Evolutionary conservation across 2,888 invertebrate species (phyloP), one percentile per base, ranked within the genome.

Genomic region (Drosophila cyrtoloma): DNA sequence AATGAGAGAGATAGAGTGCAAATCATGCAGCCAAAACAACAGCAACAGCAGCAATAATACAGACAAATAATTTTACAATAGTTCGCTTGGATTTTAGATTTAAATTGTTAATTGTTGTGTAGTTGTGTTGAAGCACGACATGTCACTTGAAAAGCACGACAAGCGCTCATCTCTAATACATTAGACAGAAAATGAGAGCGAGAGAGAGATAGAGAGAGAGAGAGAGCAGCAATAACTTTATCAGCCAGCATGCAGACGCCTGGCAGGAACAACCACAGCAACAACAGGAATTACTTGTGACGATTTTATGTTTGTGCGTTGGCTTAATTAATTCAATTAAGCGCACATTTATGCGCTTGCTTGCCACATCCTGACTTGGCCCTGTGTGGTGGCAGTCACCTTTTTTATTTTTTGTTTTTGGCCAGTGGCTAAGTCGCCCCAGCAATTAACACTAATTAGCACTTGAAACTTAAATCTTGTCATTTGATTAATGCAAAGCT

Each of bases 311-410:
- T 81, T 85, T 85, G 85, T 87, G 84, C 87, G 83, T 83, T 85
- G 85, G 77, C 87, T 85, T 85, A 85, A 85, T 85, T 85, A 85
- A 87, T 85, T 85, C 84, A 87, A 85, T 85, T 87, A 85, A 79
- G 85, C 87, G 83, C 84, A 79, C 87, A 86, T 87, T 85, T 85
- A 85, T 85, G 85, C 77, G 74, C 65, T 69, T 59, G 65, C 57
- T 47, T 37, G 65, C 37, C 52, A 53, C 16, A 64, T 72, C 73
- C 73, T 37, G 51, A 33, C 32, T 61, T 57, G 26, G 52, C 12
- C 51, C 66, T 71, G 37, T 63, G 53, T 62, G 50, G 35, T 10
- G 55, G 37, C 64, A 62, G 62, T 69, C 87, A 82, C 87, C 84
- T 82, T 82, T 72, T 61, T 61, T 42, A 39, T 44, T 33, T 47